These are phyloP conservation scores for Litocranius walleri DNA, from an alignment of 2,113 vertebrate species.

Conservation along the genomic window DNA sequence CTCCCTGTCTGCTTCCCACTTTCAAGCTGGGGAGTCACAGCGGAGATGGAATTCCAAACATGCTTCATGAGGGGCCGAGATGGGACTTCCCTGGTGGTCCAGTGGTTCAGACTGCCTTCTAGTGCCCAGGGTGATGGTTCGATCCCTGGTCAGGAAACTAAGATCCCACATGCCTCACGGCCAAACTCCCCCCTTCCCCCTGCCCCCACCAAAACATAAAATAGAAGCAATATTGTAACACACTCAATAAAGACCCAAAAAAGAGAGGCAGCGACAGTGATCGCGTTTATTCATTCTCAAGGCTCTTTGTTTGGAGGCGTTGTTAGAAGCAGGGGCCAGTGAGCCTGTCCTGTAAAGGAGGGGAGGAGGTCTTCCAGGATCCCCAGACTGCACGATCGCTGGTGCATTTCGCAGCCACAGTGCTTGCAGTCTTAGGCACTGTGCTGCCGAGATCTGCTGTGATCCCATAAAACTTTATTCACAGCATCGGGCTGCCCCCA, in stretches of 20 bases:
- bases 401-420: rapidly evolving
- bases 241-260: neutral
- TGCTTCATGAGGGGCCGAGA: neutral
- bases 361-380: too few relatives aligned
- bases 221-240: neutral
- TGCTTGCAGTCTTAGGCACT: rapidly evolving
- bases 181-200: neutral
- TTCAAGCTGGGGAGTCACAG: neutral
- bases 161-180: neutral
- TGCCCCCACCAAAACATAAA: neutral
- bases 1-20: neutral
- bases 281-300: neutral
- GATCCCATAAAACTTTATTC: neutral
- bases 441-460: rapidly evolving
- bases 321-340: neutral
- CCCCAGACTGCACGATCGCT: neutral
- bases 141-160: neutral
- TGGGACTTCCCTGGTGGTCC: neutral
- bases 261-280: neutral
- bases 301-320: neutral
- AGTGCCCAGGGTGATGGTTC: neutral
- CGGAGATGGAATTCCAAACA: neutral
- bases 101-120: neutral
- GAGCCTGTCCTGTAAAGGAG: neutral
- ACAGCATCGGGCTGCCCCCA: neutral